Evolutionary conservation across 1,140 invertebrate genomes (phyloP), one percentile per base, ranked within the genome.

Genomic region (Calliopsis andreniformis): DNA sequence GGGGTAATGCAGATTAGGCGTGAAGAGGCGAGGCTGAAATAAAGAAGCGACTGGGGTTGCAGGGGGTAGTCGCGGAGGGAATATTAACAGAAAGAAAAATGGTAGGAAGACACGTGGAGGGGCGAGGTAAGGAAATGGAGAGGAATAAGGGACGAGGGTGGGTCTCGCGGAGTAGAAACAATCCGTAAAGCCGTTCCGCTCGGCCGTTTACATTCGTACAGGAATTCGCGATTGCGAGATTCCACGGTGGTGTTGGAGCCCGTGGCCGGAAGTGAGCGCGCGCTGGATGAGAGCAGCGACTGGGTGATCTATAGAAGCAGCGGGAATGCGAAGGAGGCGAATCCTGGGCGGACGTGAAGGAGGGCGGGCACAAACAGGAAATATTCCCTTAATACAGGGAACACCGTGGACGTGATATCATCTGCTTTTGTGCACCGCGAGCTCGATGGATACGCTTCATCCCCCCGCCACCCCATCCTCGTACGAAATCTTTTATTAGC

Each of bases 191-290:
- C 76, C 72, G 64, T 86, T 84, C 68, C 76, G 71, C 62, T 66
- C 12, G 77, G 69, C 49, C 83, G 86, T 89, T 90, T 89, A 86
- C 87, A 89, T 88, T 87, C 81, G 68, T 76, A 71, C 77, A 76
- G 85, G 85, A 90, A 90, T 91, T 89, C 84, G 82, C 83, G 87
- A 90, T 89, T 89, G 80, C 88, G 76, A 89, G 85, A 91, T 90
- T 90, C 88, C 77, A 58, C 18, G 63, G 30, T 30, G 42, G 30
- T 35, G 32, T 12, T 55, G 49, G 69, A 69, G 42, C 51, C 55
- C 35, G 25, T 1, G 16, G n/a, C 67, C 42, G 76, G 58, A 71
- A 51, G 66, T 25, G 23, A 47, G 30, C 42, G 45, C 47, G 12
- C 45, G 12, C 47, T 32, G 59, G 69, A 72, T 23, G 70, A 42